A percentile compares a stretch with the other conserved stretches of the same genome.
Evolutionary conservation across 2,113 vertebrate species (phyloP).

Genomic region (Cisticola juncidis): DNA sequence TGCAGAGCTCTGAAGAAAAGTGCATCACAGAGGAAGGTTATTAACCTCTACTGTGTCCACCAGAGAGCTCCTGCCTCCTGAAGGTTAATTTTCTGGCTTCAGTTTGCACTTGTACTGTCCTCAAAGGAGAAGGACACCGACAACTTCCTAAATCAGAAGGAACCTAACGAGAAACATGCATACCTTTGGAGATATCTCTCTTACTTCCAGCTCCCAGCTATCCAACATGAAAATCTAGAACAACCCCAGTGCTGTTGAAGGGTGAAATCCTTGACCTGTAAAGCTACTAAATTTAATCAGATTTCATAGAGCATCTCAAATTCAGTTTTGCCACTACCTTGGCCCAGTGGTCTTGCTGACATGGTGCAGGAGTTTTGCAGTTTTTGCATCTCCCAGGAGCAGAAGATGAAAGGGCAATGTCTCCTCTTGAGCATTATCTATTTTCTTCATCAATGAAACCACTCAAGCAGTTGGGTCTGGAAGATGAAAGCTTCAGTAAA

Average conservation of each 20-base stretch:
- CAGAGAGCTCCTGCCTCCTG: neutral
- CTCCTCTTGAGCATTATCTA: neutral
- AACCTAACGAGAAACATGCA: conserved; percentile 10
- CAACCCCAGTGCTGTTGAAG: neutral
- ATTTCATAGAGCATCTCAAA: neutral
- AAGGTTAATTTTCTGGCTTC: neutral
- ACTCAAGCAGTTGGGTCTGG: neutral
- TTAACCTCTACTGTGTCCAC: neutral
- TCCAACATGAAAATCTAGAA: neutral
- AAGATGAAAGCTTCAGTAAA: neutral
- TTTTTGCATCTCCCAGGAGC: neutral
- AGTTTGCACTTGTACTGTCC: neutral
- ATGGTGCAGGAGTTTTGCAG: neutral
- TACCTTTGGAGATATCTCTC: neutral
- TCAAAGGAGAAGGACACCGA: neutral
- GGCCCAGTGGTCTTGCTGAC: neutral
- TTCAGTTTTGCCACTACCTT: neutral
- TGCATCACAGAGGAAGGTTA: neutral
- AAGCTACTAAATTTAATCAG: neutral
- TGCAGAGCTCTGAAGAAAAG: neutral
- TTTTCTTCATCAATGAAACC: neutral
- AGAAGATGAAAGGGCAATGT: neutral
- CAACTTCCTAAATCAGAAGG: neutral
- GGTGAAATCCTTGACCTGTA: neutral
- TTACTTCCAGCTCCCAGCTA: neutral